These are phyloP conservation scores for Panthera uncia DNA, from an alignment of 2,113 vertebrate genomes.

Conservation along the genomic window DNA sequence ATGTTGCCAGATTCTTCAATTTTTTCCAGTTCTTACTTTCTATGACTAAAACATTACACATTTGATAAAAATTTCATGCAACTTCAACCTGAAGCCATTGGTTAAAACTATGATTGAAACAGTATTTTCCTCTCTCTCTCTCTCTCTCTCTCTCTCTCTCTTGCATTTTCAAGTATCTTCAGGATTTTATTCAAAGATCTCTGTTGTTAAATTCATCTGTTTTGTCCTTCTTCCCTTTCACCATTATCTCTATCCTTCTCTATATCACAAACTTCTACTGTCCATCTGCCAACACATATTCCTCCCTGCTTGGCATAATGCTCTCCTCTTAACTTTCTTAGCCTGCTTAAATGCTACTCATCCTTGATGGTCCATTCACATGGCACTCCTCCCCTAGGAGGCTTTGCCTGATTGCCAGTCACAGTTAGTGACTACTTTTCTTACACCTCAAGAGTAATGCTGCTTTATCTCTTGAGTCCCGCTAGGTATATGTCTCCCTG, in stretches of 20 bases:
- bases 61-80: neutral
- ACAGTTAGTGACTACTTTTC: neutral
- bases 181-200: neutral
- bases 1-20: neutral
- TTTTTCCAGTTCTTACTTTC: neutral
- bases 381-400: neutral
- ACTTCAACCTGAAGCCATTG: neutral
- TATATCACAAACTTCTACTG: neutral
- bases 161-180: neutral
- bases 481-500: neutral
- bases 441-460: neutral
- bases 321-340: neutral
- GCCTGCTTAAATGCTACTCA: neutral
- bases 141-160: neutral
- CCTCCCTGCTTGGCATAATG: neutral
- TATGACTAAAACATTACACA: neutral
- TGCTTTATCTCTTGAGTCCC: neutral
- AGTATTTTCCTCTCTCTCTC: neutral
- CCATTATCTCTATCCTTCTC: neutral
- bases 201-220: neutral
- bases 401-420: neutral
- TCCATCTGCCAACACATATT: neutral
- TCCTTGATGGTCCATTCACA: neutral
- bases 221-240: neutral
- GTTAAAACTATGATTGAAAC: neutral